Base-by-base conservation (phyloP, 37 sponge, comb jelly and placozoan species). In the Dysidea cf. avara region DNA sequence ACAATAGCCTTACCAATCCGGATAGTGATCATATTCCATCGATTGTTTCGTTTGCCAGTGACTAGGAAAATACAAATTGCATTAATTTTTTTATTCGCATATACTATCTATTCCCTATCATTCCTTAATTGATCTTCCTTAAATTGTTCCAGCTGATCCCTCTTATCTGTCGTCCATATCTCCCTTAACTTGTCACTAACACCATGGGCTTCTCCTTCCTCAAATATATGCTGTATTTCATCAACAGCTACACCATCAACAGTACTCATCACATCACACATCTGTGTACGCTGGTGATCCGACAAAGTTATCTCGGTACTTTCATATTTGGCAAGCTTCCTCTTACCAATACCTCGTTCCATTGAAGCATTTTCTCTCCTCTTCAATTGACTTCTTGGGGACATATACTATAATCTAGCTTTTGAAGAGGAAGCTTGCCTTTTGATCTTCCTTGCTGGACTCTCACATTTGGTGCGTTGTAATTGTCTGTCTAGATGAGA, bases 241-340 rank as follows among this genome's bases (percentile, higher is more conserved):
- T 63, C 64, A 34, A 6, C 7, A 21, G n/a, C 9, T 9, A 9
- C 25, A 9, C 25, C 13, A 25, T 37, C 5, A 3, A 76, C 55
- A 32, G 51, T 26, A 4, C 6, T 9, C 13, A 63, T 32, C 3
- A 63, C 9, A 12, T 12, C 33, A 33, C 36, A 33, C 21, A 63
- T 32, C 33, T 67, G 64, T 37, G 62, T 28, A 43, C 38, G 47
- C 21, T 67, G 68, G 49, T 67, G 55, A 21, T 76, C 66, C 29
- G 20, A 52, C 13, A 76, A 39, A 40, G 56, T 62, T 7, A 61
- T 25, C 50, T 64, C 66, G 56, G 50, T 58, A 14, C 5, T 24
- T 47, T n/a, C n/a, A 39, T 43, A 67, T 20, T 67, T 67, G 7
- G 9, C 3, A 6, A 67, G 49, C 24, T 38, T 22, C 3, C 12